Evolutionary conservation across 2,797 vertebrate species (phyloP).

Genomic region (Chromobotia macracanthus): DNA sequence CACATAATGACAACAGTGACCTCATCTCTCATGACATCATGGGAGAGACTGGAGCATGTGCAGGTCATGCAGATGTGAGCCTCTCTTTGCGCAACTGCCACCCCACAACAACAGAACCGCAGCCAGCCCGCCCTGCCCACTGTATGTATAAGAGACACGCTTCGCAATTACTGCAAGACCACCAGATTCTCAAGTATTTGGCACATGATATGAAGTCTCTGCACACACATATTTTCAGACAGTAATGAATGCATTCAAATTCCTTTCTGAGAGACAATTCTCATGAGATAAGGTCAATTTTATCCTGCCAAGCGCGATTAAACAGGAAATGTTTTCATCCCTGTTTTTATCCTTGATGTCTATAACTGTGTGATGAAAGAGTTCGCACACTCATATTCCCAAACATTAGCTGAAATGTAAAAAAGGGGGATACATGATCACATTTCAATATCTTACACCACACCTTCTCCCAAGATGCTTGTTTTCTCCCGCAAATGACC

Average conservation of each 20-base stretch:
- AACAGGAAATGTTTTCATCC: conserved; percentile 38
- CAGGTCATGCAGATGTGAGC: conserved; percentile 21
- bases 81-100: conserved; percentile 47
- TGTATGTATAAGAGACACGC: conserved; percentile 4
- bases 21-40: conserved; percentile 59
- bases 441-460: conserved; percentile 41
- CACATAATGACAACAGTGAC: conserved; percentile 52
- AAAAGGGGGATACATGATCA: conserved; percentile 8
- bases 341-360: conserved; percentile 42
- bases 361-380: conserved; percentile 29
- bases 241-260: conserved; percentile 29
- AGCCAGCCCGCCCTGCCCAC: background rate
- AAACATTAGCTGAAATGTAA: conserved; percentile 14
- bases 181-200: conserved; percentile 16
- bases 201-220: background rate
- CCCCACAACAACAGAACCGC: conserved; percentile 21
- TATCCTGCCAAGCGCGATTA: conserved; percentile 17
- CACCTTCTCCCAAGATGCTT: conserved; percentile 38
- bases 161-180: conserved; percentile 15
- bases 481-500: conserved; percentile 33
- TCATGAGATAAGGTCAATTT: conserved; percentile 32
- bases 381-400: conserved; percentile 10
- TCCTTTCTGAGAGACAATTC: conserved; percentile 13
- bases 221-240: conserved; percentile 34
- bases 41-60: conserved; percentile 45